Evolutionary conservation across 2,888 invertebrate species (phyloP).

Genomic region (Strigamia crassipes): DNA sequence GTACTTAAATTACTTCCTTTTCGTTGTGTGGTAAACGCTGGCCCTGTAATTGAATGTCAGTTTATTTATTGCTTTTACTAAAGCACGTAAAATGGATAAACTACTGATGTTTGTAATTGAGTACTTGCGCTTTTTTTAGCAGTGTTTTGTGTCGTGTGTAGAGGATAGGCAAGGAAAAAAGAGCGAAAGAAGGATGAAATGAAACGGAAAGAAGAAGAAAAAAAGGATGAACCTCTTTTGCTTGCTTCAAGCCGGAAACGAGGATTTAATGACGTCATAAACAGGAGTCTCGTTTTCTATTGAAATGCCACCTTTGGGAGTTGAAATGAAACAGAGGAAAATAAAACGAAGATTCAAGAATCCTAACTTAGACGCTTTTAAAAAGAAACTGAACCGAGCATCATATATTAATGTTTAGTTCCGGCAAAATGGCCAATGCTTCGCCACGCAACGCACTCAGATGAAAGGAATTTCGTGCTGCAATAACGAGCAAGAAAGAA

Average conservation of each 20-base stretch:
- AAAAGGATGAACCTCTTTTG: neutral
- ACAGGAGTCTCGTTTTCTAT: constrained; percentile 18
- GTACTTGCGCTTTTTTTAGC: neutral
- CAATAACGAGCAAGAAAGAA: neutral
- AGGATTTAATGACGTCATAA: constrained; percentile 37
- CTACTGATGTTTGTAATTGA: neutral
- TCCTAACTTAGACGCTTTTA: neutral
- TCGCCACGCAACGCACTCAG: neutral
- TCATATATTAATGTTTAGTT: constrained; percentile 8
- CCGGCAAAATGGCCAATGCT: neutral
- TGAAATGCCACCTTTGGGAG: neutral
- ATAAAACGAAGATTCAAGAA: neutral
- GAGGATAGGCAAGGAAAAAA: neutral
- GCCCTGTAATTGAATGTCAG: neutral
- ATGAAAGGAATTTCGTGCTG: constrained; percentile 13
- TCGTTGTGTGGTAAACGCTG: neutral
- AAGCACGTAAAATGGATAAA: neutral
- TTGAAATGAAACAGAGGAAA: neutral
- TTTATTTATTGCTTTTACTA: neutral
- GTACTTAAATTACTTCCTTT: neutral
- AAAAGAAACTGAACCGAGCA: neutral
- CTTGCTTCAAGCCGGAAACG: neutral
- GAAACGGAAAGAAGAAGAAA: constrained; percentile 28
- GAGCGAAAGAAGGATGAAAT: neutral
- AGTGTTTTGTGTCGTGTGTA: neutral